A percentile compares a stretch with the other conserved stretches of the same genome.
Evolutionary conservation across 1,140 invertebrate genomes (phyloP).

Genomic region (Hyphantria cunea): DNA sequence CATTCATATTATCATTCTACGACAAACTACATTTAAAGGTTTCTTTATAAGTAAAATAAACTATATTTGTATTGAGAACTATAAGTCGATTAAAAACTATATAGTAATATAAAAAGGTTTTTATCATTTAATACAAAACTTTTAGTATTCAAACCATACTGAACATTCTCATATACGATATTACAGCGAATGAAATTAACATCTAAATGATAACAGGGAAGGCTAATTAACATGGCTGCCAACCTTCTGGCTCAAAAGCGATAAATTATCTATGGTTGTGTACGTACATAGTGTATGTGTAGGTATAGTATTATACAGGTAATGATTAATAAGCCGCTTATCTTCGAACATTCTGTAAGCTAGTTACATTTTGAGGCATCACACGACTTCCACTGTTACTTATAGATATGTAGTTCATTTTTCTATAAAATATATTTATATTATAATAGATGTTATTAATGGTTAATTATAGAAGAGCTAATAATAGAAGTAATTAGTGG

Average conservation of each 20-base stretch:
- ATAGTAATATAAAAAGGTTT: no score
- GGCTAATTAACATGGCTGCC: constrained; percentile 15
- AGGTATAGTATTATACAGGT: constrained; percentile 9
- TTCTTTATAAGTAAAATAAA: no score
- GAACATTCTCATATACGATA: not conserved
- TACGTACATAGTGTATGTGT: not conserved
- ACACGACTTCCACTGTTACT: constrained; percentile 7
- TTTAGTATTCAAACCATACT: not conserved
- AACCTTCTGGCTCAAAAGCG: constrained; percentile 3
- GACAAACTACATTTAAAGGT: no score
- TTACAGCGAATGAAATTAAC: constrained; percentile 10
- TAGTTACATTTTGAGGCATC: constrained; percentile 26
- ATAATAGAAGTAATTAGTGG: no score
- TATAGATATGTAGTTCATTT: no score
- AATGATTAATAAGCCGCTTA: constrained; percentile 22
- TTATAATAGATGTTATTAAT: no score
- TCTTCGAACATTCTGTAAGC: constrained; percentile 11
- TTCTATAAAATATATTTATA: no score
- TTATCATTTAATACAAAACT: no score
- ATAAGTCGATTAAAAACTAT: no score
- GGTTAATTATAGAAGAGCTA: no score
- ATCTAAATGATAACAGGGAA: constrained; percentile 15
- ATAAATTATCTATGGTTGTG: not conserved
- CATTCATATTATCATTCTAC: no score
- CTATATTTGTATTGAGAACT: no score